Evolutionary conservation across 2,888 invertebrate genomes (phyloP).

Genomic region (Stenurella melanura): DNA sequence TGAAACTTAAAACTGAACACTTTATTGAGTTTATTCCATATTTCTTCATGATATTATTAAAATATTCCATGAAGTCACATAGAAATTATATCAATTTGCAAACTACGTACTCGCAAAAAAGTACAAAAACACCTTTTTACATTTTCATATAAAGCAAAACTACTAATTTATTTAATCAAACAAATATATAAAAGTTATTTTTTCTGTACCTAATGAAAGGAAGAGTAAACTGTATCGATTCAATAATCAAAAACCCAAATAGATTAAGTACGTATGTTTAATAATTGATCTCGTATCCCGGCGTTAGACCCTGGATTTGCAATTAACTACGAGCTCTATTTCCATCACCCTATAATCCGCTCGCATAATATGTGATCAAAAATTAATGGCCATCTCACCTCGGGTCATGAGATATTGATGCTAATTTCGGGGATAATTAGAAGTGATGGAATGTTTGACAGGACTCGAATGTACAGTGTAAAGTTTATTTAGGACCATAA

Average conservation of each 20-base stretch:
- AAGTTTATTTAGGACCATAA: slow-evolving; percentile 6
- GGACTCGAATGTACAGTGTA: not conserved
- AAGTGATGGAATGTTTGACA: slow-evolving; percentile 15
- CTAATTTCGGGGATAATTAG: slow-evolving; percentile 28
- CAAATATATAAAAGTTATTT: too few species aligned
- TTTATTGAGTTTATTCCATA: too few species aligned
- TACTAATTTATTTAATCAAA: too few species aligned
- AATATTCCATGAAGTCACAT: too few species aligned
- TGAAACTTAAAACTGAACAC: too few species aligned
- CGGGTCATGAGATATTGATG: slow-evolving; percentile 23
- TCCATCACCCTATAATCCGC: slow-evolving; percentile 16
- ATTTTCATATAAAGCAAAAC: too few species aligned
- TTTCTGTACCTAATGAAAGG: too few species aligned
- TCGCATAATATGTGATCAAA: slow-evolving; percentile 22
- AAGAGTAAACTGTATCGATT: too few species aligned
- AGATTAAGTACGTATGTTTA: not conserved
- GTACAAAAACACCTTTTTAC: too few species aligned
- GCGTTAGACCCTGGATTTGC: not conserved
- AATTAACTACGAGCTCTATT: slow-evolving; percentile 30
- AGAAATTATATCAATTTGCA: too few species aligned
- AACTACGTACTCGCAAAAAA: too few species aligned
- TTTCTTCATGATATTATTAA: too few species aligned
- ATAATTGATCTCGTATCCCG: not conserved
- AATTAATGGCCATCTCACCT: slow-evolving; percentile 30
- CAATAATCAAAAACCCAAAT: not conserved